A percentile compares a stretch with the other conserved stretches of the same genome.
phyloP scores from a whole-genome alignment of 2,113 vertebrate species.

The Rhinoderma darwinii region DNA sequence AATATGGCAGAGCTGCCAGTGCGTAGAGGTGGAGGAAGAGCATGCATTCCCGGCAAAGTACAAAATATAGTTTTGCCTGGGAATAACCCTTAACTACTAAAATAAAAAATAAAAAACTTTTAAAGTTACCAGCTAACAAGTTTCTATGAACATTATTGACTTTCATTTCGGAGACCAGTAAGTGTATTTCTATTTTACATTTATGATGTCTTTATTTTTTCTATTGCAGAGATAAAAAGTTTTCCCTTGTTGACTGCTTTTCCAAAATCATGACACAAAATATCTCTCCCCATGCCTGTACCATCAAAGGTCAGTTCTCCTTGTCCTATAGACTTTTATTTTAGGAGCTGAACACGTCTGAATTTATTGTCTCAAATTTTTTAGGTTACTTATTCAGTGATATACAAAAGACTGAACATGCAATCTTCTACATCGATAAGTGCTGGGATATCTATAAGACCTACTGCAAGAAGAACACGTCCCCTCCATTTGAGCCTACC shows the following conservation, averaged over 20 bases:
- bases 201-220: conserved; percentile 21
- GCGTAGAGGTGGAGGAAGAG: no score
- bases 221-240: conserved; percentile 70
- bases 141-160: no score
- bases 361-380: conserved; percentile 10
- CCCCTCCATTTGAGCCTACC: conserved; percentile 66
- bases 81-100: no score
- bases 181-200: background rate
- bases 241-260: conserved; percentile 79
- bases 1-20: no score
- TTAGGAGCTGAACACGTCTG: background rate
- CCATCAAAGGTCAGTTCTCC: conserved; percentile 76
- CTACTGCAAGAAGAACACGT: conserved; percentile 61
- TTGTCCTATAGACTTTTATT: background rate
- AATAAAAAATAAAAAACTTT: no score
- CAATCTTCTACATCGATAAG: conserved; percentile 70
- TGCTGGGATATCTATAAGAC: conserved; percentile 80
- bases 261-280: conserved; percentile 80
- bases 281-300: conserved; percentile 77
- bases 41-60: no score
- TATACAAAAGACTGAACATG: conserved; percentile 61
- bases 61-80: no score
- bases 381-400: conserved; percentile 80
- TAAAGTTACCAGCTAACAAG: no score
- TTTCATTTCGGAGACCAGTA: no score